Percentiles rank a stretch among this genome's conserved stretches.
phyloP scores from a whole-genome alignment of 2,797 vertebrate genomes.

The Spatula versicolor region DNA sequence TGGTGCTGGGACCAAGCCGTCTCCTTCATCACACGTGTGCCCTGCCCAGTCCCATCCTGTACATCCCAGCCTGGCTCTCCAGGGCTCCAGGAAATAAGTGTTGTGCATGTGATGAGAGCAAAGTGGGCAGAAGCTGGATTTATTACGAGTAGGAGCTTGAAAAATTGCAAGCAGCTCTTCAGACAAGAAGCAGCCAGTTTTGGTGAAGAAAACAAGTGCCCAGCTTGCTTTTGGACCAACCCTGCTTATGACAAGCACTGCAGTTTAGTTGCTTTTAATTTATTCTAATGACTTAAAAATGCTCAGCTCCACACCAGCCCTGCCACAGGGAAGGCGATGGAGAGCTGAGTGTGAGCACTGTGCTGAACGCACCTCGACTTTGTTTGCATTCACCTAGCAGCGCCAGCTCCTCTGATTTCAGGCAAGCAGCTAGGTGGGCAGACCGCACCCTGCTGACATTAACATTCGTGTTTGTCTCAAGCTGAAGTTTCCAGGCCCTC shows the following conservation, averaged over 20 bases:
- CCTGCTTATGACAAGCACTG: neutral
- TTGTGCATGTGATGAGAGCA: neutral
- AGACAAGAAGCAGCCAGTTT: neutral
- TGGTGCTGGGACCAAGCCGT: neutral
- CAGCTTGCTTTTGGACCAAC: neutral
- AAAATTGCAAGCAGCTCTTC: neutral
- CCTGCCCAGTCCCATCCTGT: neutral
- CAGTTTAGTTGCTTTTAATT: neutral
- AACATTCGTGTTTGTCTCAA: neutral
- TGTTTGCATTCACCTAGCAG: neutral
- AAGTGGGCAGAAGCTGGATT: neutral
- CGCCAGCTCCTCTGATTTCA: fast-evolving
- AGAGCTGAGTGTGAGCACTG: neutral
- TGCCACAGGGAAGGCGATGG: neutral
- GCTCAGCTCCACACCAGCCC: neutral
- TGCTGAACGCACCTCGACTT: neutral
- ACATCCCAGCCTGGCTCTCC: neutral
- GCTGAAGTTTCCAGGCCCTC: neutral
- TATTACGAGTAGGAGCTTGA: neutral
- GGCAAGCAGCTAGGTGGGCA: neutral
- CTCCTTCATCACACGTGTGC: neutral
- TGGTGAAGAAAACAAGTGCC: neutral
- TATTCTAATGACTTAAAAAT: neutral
- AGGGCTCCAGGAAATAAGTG: neutral
- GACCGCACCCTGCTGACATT: neutral